Evolutionary conservation across 2,113 vertebrate species (phyloP).

Genomic region (Lutjanus erythropterus): DNA sequence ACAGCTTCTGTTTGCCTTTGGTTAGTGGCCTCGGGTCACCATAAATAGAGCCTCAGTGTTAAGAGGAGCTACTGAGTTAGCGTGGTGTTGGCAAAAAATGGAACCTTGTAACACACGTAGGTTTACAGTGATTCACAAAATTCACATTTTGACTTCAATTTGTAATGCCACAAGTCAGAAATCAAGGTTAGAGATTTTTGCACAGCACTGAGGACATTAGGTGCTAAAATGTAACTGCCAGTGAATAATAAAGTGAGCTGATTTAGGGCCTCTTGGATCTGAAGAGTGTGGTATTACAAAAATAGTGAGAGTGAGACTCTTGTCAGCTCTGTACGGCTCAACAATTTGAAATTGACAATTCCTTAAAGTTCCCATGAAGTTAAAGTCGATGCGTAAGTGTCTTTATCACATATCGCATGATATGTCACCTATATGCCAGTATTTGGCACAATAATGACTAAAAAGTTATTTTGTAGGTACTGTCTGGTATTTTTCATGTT

Average conservation of each 20-base stretch:
- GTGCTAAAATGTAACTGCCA: background rate
- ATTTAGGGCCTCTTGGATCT: background rate
- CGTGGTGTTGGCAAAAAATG: background rate
- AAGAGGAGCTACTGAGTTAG: background rate
- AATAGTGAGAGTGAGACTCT: background rate
- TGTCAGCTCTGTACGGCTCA: background rate
- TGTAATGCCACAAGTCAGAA: background rate
- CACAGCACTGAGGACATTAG: no score
- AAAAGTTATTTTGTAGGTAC: no score
- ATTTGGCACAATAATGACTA: no score
- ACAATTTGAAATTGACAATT: background rate
- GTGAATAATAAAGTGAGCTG: background rate
- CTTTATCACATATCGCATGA: no score
- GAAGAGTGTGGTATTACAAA: background rate
- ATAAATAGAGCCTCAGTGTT: background rate
- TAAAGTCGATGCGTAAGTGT: no score
- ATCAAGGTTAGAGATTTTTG: background rate
- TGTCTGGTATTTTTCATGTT: no score
- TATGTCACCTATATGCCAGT: no score
- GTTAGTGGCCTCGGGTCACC: background rate
- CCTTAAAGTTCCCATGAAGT: no score
- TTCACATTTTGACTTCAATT: background rate
- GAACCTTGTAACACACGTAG: background rate
- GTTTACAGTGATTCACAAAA: background rate
- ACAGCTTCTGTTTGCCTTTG: background rate